A percentile compares a stretch with the other conserved stretches of the same genome.
These are phyloP conservation scores for Drosophila eohydei DNA, from an alignment of 2,888 invertebrate genomes.

Conservation along the genomic window DNA sequence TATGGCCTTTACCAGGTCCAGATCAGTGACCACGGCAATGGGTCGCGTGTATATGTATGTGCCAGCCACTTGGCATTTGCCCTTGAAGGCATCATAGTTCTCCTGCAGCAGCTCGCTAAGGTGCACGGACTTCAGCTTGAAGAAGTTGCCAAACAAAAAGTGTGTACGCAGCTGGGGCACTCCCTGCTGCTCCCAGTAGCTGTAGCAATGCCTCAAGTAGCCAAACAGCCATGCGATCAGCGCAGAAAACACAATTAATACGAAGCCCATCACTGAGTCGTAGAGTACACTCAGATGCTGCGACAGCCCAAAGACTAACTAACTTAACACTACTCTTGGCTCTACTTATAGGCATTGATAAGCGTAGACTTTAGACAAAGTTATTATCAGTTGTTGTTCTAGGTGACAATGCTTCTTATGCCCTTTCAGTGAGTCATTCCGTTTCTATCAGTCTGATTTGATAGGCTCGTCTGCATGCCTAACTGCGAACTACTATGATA, in stretches of 20 bases:
- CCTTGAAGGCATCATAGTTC: conserved; percentile 72
- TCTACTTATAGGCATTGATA: conserved; percentile 20
- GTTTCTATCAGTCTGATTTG: not conserved
- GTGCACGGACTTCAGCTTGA: conserved; percentile 54
- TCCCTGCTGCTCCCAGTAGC: conserved; percentile 69
- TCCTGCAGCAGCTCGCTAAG: conserved; percentile 60
- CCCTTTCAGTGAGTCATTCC: not conserved
- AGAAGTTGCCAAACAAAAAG: conserved; percentile 64
- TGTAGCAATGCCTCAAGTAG: conserved; percentile 56
- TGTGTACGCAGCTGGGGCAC: conserved; percentile 63
- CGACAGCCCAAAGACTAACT: not conserved
- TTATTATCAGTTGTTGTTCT: conserved; percentile 16
- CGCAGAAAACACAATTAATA: conserved; percentile 46
- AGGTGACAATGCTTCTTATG: conserved; percentile 4
- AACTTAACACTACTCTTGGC: not conserved
- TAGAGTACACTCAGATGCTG: not conserved
- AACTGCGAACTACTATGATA: no score
- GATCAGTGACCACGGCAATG: conserved; percentile 65
- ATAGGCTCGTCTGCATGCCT: no score
- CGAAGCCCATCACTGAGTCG: conserved; percentile 54
- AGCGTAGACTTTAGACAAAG: conserved; percentile 1
- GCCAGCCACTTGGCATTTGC: conserved; percentile 63
- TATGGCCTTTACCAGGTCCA: conserved; percentile 81
- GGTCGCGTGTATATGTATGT: conserved; percentile 74
- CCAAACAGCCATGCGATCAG: conserved; percentile 50